Evolutionary conservation across 2,113 vertebrate species (phyloP).

Genomic region (Tetraodon nigroviridis): DNA sequence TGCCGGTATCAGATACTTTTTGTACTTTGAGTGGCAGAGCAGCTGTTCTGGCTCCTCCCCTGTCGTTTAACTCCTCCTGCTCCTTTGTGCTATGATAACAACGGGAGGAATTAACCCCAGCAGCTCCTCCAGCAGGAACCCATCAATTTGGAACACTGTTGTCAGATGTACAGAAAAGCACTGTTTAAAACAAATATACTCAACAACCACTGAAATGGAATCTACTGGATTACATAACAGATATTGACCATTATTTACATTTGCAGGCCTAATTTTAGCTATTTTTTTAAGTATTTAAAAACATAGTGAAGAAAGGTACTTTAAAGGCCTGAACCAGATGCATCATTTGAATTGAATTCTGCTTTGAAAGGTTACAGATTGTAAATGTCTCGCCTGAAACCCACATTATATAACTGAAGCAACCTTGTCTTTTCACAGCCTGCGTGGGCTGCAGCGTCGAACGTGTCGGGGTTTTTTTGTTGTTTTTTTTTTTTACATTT

Average conservation of each 20-base stretch:
- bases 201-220: no score
- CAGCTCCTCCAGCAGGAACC: conserved; percentile 13
- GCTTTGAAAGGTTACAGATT: no score
- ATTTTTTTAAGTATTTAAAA: no score
- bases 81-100: conserved; percentile 46
- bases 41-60: conserved; percentile 41
- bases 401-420: neutral
- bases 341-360: no score
- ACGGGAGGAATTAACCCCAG: conserved; percentile 15
- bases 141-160: neutral
- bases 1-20: conserved; percentile 41
- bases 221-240: no score
- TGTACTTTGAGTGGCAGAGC: conserved; percentile 41
- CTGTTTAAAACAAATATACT: neutral
- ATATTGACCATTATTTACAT: no score
- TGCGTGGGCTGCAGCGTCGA: conserved; percentile 34
- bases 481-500: conserved; percentile 20
- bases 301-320: no score
- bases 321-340: no score
- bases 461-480: conserved; percentile 9
- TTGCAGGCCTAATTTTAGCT: no score
- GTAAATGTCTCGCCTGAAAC: no score
- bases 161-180: neutral
- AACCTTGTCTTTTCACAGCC: conserved; percentile 16
- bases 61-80: conserved; percentile 41